Evolutionary conservation across 2,113 vertebrate species (phyloP).

Genomic region (Microtus pennsylvanicus): DNA sequence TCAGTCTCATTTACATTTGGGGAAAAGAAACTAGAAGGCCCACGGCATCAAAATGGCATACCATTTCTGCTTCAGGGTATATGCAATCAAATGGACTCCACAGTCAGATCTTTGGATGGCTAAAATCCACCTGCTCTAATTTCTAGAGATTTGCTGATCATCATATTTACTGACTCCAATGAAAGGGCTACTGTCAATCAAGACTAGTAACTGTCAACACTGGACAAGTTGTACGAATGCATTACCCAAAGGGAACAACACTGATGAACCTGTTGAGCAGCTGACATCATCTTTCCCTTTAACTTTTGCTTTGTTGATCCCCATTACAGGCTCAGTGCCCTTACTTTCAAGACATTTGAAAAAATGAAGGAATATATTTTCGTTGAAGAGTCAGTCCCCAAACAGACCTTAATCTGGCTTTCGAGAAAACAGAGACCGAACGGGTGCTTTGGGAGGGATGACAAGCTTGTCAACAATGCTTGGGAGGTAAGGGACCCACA

Average conservation of each 20-base stretch:
- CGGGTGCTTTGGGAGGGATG: constrained; percentile 88
- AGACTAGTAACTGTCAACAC: background rate
- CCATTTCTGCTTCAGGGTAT: background rate
- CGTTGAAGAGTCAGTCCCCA: constrained; percentile 82
- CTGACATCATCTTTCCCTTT: background rate
- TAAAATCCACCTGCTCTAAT: background rate
- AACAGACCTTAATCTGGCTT: constrained; percentile 86
- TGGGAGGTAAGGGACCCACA: constrained; percentile 86
- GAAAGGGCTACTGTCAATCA: background rate
- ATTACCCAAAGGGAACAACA: background rate
- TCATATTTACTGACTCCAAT: background rate
- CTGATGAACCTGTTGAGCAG: background rate
- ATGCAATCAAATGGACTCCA: background rate
- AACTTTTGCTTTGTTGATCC: background rate
- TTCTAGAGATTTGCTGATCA: background rate
- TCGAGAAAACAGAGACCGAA: constrained; percentile 73
- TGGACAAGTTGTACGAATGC: background rate
- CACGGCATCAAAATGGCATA: background rate
- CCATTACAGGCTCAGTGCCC: constrained; percentile 88
- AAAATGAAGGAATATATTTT: constrained; percentile 84
- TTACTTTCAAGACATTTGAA: constrained; percentile 89
- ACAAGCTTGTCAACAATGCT: constrained; percentile 81
- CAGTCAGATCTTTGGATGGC: background rate
- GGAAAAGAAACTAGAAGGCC: background rate
- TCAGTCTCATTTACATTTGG: background rate